Conservation (phyloP, 2,888 invertebrate species). For the Harpalus rufipes region DNA sequence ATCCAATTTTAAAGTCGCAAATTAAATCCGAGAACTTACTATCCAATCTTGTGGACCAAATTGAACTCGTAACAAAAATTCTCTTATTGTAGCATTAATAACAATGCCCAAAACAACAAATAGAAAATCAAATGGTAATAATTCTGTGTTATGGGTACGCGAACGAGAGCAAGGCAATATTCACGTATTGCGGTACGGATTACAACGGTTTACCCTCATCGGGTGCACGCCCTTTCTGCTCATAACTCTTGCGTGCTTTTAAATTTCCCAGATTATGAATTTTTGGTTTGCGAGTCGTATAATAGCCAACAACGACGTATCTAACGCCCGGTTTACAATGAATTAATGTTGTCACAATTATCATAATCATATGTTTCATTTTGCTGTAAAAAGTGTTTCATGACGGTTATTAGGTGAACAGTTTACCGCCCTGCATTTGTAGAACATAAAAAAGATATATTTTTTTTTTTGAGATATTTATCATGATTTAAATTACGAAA, state of each 20-base stretch:
- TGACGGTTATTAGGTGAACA: not conserved
- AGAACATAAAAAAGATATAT: not conserved
- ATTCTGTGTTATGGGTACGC: not conserved
- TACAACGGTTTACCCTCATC: slow-evolving; percentile 21
- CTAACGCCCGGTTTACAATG: slow-evolving; percentile 51
- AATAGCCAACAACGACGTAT: slow-evolving; percentile 18
- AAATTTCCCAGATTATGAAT: slow-evolving; percentile 65
- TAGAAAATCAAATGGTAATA: not conserved
- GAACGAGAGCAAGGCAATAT: not conserved
- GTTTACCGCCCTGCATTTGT: not conserved
- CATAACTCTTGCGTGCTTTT: slow-evolving; percentile 63
- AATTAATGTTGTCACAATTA: slow-evolving; percentile 50
- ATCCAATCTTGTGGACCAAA: too few relatives aligned
- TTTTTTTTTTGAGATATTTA: not conserved
- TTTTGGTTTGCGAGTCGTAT: slow-evolving; percentile 55
- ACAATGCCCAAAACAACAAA: not conserved
- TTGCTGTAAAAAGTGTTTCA: not conserved
- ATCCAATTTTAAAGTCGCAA: too few relatives aligned
- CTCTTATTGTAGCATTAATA: not conserved
- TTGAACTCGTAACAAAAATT: not conserved
- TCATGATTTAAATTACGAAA: too few relatives aligned
- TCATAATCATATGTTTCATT: slow-evolving; percentile 35
- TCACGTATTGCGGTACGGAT: slow-evolving; percentile 5
- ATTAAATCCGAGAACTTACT: too few relatives aligned
- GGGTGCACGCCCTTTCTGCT: slow-evolving; percentile 14